Base-by-base conservation (phyloP, 1,140 invertebrate genomes). In the Glomeris maerens region DNA sequence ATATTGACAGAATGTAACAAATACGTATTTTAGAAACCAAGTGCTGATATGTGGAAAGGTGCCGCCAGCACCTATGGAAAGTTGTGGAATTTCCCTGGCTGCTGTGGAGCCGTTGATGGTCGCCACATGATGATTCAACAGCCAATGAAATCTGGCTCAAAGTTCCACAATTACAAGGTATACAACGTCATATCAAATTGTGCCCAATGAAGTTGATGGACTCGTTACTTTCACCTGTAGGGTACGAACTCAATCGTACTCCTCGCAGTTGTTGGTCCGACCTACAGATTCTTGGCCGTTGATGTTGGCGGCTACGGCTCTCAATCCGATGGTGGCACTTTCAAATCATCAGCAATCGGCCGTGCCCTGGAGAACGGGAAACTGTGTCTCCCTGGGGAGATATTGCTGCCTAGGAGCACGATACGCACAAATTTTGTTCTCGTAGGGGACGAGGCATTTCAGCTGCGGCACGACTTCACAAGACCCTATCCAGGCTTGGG, bases 391-490 rank as follows among this genome's bases (percentile, higher is more conserved):
- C 52, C 56, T 52, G 7, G 41, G 22, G 10, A 39, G 52, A 40
- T 54, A 57, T 44, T 53, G 57, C 45, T 61, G 45, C 31, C 56
- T 26, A 27, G 49, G 25, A 50, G 40, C 20, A 41, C 49, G 20
- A 17, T 53, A 29, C 3, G n/a, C 10, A 26, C 59, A 21, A 57
- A 56, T 25, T 60, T 56, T 45, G 52, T 65, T 49, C 60, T 69
- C 56, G 53, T 68, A 21, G 64, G 60, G 13, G 66, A 70, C 58
- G 63, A 66, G 53, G 63, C 64, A 26, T 70, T 69, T 55, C 54
- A 55, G 26, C 44, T 70, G 17, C 51, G 54, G 20, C 22, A 49
- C 5, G 54, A 64, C 50, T 49, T 66, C 38, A 52, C 66, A 55
- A 66, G 64, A 46, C 63, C 64, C 27, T 70, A 56, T 46, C 54